phyloP scores from a whole-genome alignment of 2,113 vertebrate species.

The Takifugu bimaculatus region DNA sequence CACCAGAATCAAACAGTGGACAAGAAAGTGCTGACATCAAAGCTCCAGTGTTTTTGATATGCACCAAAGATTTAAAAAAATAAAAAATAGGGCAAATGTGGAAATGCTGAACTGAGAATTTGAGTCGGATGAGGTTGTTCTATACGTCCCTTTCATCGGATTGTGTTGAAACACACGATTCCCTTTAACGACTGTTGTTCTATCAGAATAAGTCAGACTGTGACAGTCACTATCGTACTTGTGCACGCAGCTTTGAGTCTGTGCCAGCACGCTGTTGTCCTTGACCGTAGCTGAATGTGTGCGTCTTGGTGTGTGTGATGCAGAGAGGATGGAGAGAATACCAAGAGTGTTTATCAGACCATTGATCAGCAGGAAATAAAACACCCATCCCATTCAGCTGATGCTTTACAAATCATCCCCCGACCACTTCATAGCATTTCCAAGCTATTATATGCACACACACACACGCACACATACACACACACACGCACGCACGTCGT shows the following conservation, averaged over 20 bases:
- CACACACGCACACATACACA: conserved; percentile 24
- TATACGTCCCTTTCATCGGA: no score
- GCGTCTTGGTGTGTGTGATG: not conserved
- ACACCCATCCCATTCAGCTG: conserved; percentile 43
- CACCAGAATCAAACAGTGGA: no score
- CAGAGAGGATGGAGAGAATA: conserved; percentile 3
- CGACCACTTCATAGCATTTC: conserved; percentile 10
- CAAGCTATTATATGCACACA: conserved; percentile 20
- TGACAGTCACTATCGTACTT: no score
- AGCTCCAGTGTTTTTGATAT: no score
- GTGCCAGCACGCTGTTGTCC: not conserved
- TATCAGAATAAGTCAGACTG: no score
- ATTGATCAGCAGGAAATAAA: conserved; percentile 48
- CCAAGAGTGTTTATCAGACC: conserved; percentile 29
- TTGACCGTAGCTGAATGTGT: not conserved
- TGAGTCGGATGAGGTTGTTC: no score
- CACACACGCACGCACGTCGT: conserved; percentile 24
- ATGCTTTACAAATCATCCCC: conserved; percentile 39
- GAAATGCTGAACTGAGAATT: no score
- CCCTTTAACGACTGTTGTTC: no score
- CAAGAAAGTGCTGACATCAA: no score
- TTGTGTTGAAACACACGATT: no score
- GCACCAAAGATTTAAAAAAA: no score
- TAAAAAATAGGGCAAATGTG: no score
- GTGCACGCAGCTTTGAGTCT: not conserved